Evolutionary conservation across 2,797 vertebrate genomes (phyloP), one percentile per base, ranked within the genome.

Genomic region (Gobionotothen gibberifrons): DNA sequence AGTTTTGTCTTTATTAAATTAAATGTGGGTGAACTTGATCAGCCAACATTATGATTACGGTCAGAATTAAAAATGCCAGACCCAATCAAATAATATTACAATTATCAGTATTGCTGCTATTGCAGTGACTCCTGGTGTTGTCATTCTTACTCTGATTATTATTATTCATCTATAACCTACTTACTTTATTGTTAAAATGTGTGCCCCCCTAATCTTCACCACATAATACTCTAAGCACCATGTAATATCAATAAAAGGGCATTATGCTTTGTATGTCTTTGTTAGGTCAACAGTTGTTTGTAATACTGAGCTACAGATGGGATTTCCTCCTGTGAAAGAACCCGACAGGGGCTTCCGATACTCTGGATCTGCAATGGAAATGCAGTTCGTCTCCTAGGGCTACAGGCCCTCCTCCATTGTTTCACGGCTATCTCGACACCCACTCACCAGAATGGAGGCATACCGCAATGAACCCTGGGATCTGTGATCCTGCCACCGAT

Each of bases 401-500:
- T 90, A 83, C 78, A 74, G 83, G 87, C 88, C 76, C 81, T 90
- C 82, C 83, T 87, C 79, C 86, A 89, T 94, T 93, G 94, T 94
- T 94, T 93, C 90, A 91, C 73, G 85, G 88, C 90, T 93, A 93
- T 94, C 91, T 92, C 86, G 82, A 92, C 93, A 90, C 91, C 92
- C 93, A 93, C 94, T 91, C 89, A 86, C 90, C 85, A 88, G 85
- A 93, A 91, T 84, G 89, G 88, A 91, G 88, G 83, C 91, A 90
- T 68, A 85, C 85, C 76, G 90, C 91, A 89, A 79, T 92, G 91
- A 92, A 93, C 88, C 85, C 84, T 89, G 85, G 91, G 92, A 92
- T 93, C 91, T 93, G 89, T 75, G 93, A 95, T 94, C 88, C 89
- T 91, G 91, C 87, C 87, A 90, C 89, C 79, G 92, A 94, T 94